Conservation (phyloP, 1,140 invertebrate genomes). For the Penaeus vannamei region DNA sequence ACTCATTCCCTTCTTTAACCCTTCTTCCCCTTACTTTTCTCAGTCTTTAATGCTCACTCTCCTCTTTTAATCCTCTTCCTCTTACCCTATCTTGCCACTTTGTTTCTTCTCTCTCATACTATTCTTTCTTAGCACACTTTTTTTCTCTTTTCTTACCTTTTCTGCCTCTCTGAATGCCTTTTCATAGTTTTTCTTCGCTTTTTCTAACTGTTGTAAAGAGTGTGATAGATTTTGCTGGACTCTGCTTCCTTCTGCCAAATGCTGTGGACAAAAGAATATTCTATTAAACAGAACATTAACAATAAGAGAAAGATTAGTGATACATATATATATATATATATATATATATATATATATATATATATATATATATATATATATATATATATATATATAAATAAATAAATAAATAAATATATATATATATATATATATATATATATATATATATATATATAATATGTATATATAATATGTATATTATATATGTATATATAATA, state of each 20-base stretch:
- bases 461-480: too few species aligned
- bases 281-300: constrained; percentile 36
- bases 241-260: constrained; percentile 88
- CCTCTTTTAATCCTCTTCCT: too few species aligned
- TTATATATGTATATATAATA: too few species aligned
- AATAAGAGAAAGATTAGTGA: not conserved
- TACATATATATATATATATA: constrained; percentile 14
- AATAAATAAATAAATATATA: not conserved
- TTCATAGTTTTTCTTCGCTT: constrained; percentile 94
- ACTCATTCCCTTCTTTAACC: too few species aligned
- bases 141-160: constrained; percentile 69
- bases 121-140: not conserved
- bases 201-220: constrained; percentile 85
- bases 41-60: too few species aligned
- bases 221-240: constrained; percentile 84
- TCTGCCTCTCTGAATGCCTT: constrained; percentile 80
- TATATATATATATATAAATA: constrained; percentile 2
- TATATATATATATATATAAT: too few species aligned
- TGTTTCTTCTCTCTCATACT: too few species aligned
- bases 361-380: constrained; percentile 3
- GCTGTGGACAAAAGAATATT: constrained; percentile 73
- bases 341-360: constrained; percentile 5
- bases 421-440: too few species aligned
- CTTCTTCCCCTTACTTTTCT: too few species aligned
- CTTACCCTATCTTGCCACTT: too few species aligned